phyloP scores from a whole-genome alignment of 1,140 invertebrate species.

The Drosophila trapezifrons region DNA sequence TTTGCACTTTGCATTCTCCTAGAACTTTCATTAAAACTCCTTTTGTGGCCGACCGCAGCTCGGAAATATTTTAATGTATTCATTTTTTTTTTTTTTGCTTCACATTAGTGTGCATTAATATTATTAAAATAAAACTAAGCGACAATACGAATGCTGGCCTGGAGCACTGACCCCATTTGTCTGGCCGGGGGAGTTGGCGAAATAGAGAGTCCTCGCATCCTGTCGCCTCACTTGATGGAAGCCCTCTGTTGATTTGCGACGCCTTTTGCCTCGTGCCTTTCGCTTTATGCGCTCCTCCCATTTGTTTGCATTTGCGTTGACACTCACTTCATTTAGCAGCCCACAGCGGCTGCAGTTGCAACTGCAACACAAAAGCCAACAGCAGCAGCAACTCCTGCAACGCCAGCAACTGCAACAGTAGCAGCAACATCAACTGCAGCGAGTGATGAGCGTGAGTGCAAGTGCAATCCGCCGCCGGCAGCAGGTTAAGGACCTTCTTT shows the following conservation, averaged over 20 bases:
- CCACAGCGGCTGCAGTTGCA: constrained; percentile 42
- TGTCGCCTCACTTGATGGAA: constrained; percentile 53
- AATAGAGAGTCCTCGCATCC: constrained; percentile 28
- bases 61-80: constrained; percentile 32
- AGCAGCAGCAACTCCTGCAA: constrained; percentile 5
- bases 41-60: constrained; percentile 24
- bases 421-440: constrained; percentile 20
- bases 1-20: constrained; percentile 3
- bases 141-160: constrained; percentile 34
- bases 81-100: constrained; percentile 8
- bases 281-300: constrained; percentile 54
- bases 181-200: constrained; percentile 22
- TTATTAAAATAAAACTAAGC: constrained; percentile 59
- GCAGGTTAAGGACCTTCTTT: constrained; percentile 81
- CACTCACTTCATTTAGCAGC: constrained; percentile 79
- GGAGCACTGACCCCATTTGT: constrained; percentile 62
- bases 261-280: constrained; percentile 62
- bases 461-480: constrained; percentile 49
- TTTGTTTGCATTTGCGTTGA: constrained; percentile 80
- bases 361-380: constrained; percentile 34
- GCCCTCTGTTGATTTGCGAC: constrained; percentile 59
- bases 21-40: constrained; percentile 34
- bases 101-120: constrained; percentile 53
- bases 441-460: constrained; percentile 44
- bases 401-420: constrained; percentile 21